Evolutionary conservation across 2,797 vertebrate species (phyloP).

Genomic region (Lepus oiostolus): DNA sequence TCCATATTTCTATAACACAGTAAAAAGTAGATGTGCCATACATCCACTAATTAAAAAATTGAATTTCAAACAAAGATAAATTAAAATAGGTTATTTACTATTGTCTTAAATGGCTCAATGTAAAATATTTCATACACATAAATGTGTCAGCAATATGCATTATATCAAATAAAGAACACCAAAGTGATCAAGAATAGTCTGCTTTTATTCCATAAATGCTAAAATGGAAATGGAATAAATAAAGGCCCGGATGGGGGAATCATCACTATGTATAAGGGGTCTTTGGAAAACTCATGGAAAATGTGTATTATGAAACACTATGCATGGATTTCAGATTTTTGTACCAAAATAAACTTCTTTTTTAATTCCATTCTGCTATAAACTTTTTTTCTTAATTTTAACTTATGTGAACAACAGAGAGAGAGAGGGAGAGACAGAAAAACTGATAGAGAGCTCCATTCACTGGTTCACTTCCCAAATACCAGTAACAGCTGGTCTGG

Average conservation of each 20-base stretch:
- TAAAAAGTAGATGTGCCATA: conserved; percentile 11
- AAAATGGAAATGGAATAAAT: neutral
- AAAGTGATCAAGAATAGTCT: neutral
- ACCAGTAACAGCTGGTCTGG: no score
- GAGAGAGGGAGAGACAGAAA: no score
- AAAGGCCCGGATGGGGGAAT: conserved; percentile 20
- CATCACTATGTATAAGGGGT: neutral
- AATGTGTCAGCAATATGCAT: neutral
- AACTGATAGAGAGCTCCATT: no score
- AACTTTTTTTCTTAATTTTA: no score
- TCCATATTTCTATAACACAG: neutral
- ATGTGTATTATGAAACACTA: no score
- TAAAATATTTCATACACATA: conserved; percentile 47
- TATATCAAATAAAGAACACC: conserved; percentile 9
- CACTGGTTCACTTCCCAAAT: no score
- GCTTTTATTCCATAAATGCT: conserved; percentile 12
- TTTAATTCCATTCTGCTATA: no score
- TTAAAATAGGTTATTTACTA: conserved; percentile 52
- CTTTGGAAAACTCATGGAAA: no score
- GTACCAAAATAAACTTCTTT: no score
- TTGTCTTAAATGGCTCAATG: conserved; percentile 14
- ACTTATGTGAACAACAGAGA: no score
- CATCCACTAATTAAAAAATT: conserved; percentile 40
- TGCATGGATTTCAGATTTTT: no score
- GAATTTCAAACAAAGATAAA: conserved; percentile 33